Percentiles rank a stretch among this genome's conserved stretches.
These are phyloP conservation scores for Tyria jacobaeae DNA, from an alignment of 2,888 invertebrate species.

Conservation along the genomic window DNA sequence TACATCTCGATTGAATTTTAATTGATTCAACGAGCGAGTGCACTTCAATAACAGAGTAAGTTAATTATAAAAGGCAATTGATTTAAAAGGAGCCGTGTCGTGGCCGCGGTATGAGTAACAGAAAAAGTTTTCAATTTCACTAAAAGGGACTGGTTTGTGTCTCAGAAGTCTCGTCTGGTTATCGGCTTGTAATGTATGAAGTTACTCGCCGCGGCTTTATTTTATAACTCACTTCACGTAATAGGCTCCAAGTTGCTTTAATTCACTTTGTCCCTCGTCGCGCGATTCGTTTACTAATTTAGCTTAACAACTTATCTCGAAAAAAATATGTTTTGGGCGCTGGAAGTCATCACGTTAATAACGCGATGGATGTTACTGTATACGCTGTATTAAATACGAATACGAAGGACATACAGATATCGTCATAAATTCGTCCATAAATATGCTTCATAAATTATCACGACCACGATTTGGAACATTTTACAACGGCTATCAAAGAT, in stretches of 20 bases:
- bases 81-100: constrained; percentile 84
- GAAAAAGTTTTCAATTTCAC: constrained; percentile 87
- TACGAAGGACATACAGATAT: constrained; percentile 62
- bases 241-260: constrained; percentile 79
- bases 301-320: constrained; percentile 53
- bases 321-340: constrained; percentile 44
- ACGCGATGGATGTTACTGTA: constrained; percentile 40
- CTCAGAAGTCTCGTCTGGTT: constrained; percentile 87
- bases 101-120: constrained; percentile 84
- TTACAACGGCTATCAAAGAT: constrained; percentile 84
- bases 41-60: constrained; percentile 82
- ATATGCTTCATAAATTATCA: constrained; percentile 86
- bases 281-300: constrained; percentile 70
- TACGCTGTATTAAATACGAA: constrained; percentile 41
- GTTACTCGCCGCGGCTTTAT: constrained; percentile 82
- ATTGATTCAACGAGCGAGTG: constrained; percentile 81
- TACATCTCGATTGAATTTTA: constrained; percentile 83
- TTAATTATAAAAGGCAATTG: constrained; percentile 86
- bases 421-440: constrained; percentile 82
- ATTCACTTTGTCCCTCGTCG: constrained; percentile 74
- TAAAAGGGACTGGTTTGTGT: constrained; percentile 87
- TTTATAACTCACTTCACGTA: constrained; percentile 86
- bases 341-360: constrained; percentile 40
- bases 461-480: constrained; percentile 84
- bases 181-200: constrained; percentile 87